Conservation (phyloP, 53 echinoderm and acorn worm genomes). For the Zoroaster sp. region DNA sequence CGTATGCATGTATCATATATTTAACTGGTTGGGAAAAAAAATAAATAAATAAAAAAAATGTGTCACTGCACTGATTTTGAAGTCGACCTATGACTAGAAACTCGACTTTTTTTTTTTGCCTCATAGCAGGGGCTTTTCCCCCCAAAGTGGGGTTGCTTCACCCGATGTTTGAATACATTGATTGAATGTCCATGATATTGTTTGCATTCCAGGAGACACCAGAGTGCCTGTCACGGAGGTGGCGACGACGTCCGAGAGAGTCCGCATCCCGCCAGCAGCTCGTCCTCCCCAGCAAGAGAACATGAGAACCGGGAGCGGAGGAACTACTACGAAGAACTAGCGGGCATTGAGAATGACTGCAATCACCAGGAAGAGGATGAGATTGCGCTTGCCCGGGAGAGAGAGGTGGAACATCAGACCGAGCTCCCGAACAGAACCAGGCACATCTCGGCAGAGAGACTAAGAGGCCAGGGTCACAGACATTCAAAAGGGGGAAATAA, state of each 20-base stretch:
- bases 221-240: conserved; percentile 36
- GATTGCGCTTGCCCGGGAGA: conserved; percentile 23
- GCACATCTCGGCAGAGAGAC: conserved; percentile 48
- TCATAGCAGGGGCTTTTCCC: too few relatives aligned
- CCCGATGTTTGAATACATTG: too few relatives aligned
- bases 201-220: conserved; percentile 27
- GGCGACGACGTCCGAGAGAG: conserved; percentile 11
- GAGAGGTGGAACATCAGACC: conserved; percentile 27
- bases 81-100: too few relatives aligned
- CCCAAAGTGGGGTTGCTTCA: too few relatives aligned
- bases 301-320: conserved; percentile 83
- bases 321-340: conserved; percentile 87
- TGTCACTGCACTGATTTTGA: too few relatives aligned
- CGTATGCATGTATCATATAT: too few relatives aligned
- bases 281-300: conserved; percentile 16
- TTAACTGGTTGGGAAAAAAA: too few relatives aligned
- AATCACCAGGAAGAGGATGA: conserved; percentile 53
- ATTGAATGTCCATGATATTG: too few relatives aligned
- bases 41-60: too few relatives aligned
- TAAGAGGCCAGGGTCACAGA: conserved; percentile 44
- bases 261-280: not conserved
- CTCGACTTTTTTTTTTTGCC: too few relatives aligned
- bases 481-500: conserved; percentile 50
- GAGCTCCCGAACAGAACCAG: conserved; percentile 27
- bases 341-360: conserved; percentile 88